These are phyloP conservation scores for Chloroceryle inda DNA, from an alignment of 2,797 vertebrate species.

Conservation along the genomic window DNA sequence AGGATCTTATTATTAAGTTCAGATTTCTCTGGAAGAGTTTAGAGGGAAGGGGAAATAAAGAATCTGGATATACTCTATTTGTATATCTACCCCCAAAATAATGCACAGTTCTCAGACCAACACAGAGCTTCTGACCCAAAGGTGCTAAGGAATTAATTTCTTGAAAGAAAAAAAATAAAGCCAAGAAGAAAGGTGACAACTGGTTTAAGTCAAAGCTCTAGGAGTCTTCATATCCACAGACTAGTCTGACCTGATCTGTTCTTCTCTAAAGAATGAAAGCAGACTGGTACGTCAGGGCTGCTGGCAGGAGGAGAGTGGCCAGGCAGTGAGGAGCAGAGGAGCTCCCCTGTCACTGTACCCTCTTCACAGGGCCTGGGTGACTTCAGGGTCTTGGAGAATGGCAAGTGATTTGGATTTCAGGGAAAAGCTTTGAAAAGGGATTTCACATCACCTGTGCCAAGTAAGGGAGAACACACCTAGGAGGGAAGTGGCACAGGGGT, in stretches of 20 bases:
- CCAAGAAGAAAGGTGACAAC: background rate
- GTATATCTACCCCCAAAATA: background rate
- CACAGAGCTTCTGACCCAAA: background rate
- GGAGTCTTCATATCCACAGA: background rate
- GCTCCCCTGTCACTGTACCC: background rate
- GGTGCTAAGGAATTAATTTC: background rate
- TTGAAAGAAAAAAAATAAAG: background rate
- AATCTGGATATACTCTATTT: rapidly evolving
- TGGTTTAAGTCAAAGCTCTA: background rate
- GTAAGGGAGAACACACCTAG: background rate
- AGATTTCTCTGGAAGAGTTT: background rate
- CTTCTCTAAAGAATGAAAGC: slow-evolving; percentile 17
- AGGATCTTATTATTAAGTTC: background rate
- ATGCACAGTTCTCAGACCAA: background rate
- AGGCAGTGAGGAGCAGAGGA: background rate
- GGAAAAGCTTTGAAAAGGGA: background rate
- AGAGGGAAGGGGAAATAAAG: background rate
- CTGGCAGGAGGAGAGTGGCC: background rate
- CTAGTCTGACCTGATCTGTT: slow-evolving; percentile 24
- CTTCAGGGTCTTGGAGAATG: background rate
- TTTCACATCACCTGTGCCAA: background rate
- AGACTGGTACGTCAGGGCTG: slow-evolving; percentile 16
- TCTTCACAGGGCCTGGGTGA: rapidly evolving
- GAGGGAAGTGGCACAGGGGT: background rate
- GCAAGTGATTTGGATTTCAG: background rate